Conservation (phyloP, 2,888 invertebrate genomes). For the Hylaea fasciaria region DNA sequence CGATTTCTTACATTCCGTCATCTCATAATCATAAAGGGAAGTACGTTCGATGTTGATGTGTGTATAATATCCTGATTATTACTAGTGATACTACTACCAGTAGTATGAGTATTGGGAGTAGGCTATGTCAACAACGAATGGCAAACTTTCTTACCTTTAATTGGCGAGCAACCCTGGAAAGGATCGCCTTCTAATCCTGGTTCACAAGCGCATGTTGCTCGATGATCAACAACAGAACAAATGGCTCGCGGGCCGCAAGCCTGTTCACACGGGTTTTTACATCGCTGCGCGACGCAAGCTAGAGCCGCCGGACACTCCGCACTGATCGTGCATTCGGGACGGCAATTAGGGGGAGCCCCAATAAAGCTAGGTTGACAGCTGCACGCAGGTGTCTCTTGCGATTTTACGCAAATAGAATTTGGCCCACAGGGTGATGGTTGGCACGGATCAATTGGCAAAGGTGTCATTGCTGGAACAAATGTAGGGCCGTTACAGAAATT, state of each 20-base stretch:
- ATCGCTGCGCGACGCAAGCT: slow-evolving; percentile 87
- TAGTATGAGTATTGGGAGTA: neutral
- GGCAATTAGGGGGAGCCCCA: slow-evolving; percentile 88
- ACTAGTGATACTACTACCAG: too few relatives aligned
- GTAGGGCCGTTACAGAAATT: neutral
- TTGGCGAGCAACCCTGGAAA: slow-evolving; percentile 82
- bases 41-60: neutral
- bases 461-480: slow-evolving; percentile 52
- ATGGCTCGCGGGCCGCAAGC: slow-evolving; percentile 86
- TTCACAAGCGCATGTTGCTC: slow-evolving; percentile 87
- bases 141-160: slow-evolving; percentile 66
- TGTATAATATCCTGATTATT: neutral
- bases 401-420: slow-evolving; percentile 86
- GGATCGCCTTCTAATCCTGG: slow-evolving; percentile 86
- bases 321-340: slow-evolving; percentile 88
- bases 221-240: slow-evolving; percentile 86
- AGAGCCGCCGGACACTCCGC: slow-evolving; percentile 87
- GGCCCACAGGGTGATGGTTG: slow-evolving; percentile 88
- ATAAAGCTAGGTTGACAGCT: slow-evolving; percentile 86
- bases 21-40: neutral
- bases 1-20: neutral
- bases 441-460: slow-evolving; percentile 82
- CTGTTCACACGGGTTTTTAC: slow-evolving; percentile 88
- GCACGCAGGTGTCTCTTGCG: slow-evolving; percentile 86
- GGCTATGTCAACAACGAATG: slow-evolving; percentile 26